Conservation (phyloP, 2,888 invertebrate species). For the Atethmia centrago region DNA sequence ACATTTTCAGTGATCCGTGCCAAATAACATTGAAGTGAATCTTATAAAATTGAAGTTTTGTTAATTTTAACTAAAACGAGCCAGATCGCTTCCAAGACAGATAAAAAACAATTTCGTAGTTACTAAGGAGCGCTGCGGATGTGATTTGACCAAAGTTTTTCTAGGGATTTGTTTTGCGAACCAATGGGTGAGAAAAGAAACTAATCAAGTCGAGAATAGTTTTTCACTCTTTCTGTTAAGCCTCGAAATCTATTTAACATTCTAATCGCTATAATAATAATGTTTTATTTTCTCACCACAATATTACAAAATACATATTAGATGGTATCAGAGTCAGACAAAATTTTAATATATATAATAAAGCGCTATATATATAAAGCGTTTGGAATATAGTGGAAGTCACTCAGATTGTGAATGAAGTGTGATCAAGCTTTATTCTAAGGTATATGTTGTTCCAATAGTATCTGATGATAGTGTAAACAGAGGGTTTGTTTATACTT, state of each 20-base stretch:
- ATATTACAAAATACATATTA: too few species aligned
- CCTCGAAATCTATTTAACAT: background rate
- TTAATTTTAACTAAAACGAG: background rate
- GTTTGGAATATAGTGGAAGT: too few species aligned
- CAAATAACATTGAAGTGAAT: background rate
- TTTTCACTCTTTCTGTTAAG: background rate
- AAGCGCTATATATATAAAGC: too few species aligned
- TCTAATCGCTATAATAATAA: too few species aligned
- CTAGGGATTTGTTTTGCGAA: background rate
- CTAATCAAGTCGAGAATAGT: background rate
- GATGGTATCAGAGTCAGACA: too few species aligned
- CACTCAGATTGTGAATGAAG: background rate
- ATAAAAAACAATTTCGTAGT: conserved; percentile 10
- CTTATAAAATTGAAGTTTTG: background rate
- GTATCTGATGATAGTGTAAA: background rate
- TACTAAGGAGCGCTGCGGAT: background rate
- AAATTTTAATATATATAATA: too few species aligned
- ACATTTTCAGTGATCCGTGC: background rate
- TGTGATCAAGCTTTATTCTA: background rate
- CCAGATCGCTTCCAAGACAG: background rate
- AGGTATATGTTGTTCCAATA: too few species aligned
- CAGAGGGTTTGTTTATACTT: too few species aligned
- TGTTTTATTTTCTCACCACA: too few species aligned
- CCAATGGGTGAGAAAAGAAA: conserved; percentile 8
- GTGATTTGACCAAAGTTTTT: background rate